A percentile compares a stretch with the other conserved stretches of the same genome.
Evolutionary conservation across 2,797 vertebrate species (phyloP).

Genomic region (Bradypodion pumilum): DNA sequence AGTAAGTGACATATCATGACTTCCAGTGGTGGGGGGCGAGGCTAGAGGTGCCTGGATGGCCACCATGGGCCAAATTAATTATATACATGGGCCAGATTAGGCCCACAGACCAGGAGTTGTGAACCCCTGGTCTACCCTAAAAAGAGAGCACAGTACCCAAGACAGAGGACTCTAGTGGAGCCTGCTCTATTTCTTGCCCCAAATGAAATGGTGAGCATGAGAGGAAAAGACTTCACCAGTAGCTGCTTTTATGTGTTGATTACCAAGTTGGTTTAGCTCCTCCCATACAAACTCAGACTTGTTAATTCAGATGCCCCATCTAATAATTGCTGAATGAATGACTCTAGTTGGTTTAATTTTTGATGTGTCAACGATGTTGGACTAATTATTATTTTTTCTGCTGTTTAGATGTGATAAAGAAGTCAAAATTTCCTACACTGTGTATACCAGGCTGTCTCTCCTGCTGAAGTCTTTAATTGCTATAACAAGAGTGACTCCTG

Average conservation of each 20-base stretch:
- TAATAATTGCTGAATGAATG: background rate
- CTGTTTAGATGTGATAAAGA: slow-evolving; percentile 92
- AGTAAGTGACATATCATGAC: no score
- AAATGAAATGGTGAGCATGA: no score
- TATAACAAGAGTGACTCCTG: slow-evolving; percentile 96
- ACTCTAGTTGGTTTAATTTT: slow-evolving; percentile 2
- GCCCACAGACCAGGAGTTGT: no score
- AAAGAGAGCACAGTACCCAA: no score
- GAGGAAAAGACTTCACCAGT: background rate
- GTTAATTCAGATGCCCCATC: background rate
- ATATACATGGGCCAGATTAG: no score
- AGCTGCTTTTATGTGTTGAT: background rate
- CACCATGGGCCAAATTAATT: no score
- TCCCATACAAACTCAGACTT: background rate
- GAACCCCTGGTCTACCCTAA: no score
- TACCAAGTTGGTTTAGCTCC: background rate
- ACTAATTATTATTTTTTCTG: slow-evolving; percentile 45
- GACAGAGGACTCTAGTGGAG: background rate
- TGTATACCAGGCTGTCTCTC: slow-evolving; percentile 96
- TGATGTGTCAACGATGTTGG: slow-evolving; percentile 7
- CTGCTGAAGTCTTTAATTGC: slow-evolving; percentile 97
- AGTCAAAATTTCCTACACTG: slow-evolving; percentile 97
- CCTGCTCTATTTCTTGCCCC: background rate
- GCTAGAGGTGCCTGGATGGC: no score
- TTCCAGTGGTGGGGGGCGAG: no score